Conservation (phyloP, 1,140 invertebrate species). For the Araneus ventricosus region DNA sequence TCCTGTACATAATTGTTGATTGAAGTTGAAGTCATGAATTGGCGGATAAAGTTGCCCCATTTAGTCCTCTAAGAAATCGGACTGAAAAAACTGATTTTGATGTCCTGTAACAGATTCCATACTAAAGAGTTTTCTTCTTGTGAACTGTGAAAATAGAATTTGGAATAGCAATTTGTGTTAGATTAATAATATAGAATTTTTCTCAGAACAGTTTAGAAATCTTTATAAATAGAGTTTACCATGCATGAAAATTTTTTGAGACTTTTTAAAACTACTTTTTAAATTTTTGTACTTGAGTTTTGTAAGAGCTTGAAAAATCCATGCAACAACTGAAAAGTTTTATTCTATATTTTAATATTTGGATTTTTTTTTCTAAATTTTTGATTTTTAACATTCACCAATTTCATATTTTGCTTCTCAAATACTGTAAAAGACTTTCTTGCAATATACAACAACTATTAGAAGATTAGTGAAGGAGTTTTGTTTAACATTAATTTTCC, state of each 20-base stretch:
- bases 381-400: no score
- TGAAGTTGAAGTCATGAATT: background rate
- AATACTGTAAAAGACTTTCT: no score
- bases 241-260: background rate
- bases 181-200: background rate
- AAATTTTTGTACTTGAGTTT: background rate
- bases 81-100: background rate
- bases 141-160: background rate
- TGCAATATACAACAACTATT: no score
- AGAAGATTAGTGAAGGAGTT: no score
- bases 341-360: no score
- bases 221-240: background rate
- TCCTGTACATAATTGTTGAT: conserved; percentile 73
- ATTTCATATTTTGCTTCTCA: no score
- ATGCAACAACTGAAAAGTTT: background rate
- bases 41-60: background rate
- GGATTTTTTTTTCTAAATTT: no score
- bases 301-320: background rate
- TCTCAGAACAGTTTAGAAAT: background rate
- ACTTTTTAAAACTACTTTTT: background rate
- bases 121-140: background rate
- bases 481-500: no score
- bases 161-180: background rate
- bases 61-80: background rate
- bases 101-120: background rate